These are phyloP conservation scores for Ptychodera flava DNA, from an alignment of 35 echinoderm and acorn worm species.

Conservation along the genomic window DNA sequence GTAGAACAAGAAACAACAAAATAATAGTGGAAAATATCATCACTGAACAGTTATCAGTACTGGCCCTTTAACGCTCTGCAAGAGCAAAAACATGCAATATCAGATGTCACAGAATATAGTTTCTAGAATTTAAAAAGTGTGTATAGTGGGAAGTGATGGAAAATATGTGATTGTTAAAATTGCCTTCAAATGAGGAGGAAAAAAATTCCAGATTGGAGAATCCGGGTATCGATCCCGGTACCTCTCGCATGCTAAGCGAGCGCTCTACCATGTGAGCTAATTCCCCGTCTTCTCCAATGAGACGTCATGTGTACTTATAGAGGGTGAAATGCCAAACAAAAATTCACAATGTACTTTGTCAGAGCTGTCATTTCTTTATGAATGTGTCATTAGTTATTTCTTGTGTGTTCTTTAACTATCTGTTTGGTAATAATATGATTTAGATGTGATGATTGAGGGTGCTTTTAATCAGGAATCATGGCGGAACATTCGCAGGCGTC, in stretches of 20 bases:
- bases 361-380: neutral
- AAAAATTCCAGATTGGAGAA: conserved; percentile 18
- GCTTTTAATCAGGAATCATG: neutral
- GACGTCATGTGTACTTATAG: neutral
- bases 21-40: too few species aligned
- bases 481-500: neutral
- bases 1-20: too few species aligned
- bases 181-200: too few species aligned
- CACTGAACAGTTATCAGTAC: too few species aligned
- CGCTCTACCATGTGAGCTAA: conserved; percentile 59
- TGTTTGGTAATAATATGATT: neutral
- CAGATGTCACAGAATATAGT: too few species aligned
- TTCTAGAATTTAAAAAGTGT: too few species aligned
- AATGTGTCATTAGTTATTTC: neutral
- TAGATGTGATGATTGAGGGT: too few species aligned
- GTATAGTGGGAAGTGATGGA: too few species aligned
- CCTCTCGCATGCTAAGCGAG: conserved; percentile 52
- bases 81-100: too few species aligned
- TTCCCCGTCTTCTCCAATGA: neutral
- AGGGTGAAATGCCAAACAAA: neutral
- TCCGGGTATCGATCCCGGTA: conserved; percentile 51
- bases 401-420: neutral
- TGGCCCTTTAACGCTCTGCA: too few species aligned
- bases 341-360: neutral
- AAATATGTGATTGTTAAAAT: too few species aligned